phyloP scores from a whole-genome alignment of 1,140 invertebrate species.

The Drosophila pallidifrons region DNA sequence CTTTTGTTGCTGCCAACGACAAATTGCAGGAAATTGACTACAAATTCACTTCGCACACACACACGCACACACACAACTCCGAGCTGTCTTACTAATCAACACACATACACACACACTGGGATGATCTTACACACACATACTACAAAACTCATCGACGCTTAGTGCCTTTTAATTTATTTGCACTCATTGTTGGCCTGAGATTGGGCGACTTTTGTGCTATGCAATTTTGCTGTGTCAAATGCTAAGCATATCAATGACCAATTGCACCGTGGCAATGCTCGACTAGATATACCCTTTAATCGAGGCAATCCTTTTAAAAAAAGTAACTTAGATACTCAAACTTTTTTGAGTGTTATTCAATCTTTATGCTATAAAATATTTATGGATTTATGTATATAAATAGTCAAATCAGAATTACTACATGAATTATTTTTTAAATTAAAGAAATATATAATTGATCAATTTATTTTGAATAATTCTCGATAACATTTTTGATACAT shows the following conservation, averaged over 20 bases:
- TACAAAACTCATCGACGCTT: conserved; percentile 4
- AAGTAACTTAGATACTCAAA: not conserved
- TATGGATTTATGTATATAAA: too few relatives aligned
- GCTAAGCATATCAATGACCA: conserved; percentile 62
- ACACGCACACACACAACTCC: conserved; percentile 30
- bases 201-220: conserved; percentile 40
- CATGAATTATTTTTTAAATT: too few relatives aligned
- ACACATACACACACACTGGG: conserved; percentile 17
- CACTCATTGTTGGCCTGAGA: conserved; percentile 58
- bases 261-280: not conserved
- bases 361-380: too few relatives aligned
- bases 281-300: not conserved
- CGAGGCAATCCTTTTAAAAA: not conserved
- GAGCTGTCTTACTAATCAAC: conserved; percentile 52
- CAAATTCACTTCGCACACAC: conserved; percentile 61
- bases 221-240: conserved; percentile 48
- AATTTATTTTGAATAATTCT: too few relatives aligned
- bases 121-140: conserved; percentile 1
- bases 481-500: too few relatives aligned
- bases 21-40: conserved; percentile 82
- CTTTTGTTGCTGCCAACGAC: conserved; percentile 56
- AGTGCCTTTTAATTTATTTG: conserved; percentile 35
- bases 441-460: too few relatives aligned
- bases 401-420: too few relatives aligned
- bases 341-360: not conserved